These are phyloP conservation scores for Apteryx mantelli DNA, from an alignment of 2,113 vertebrate species.

Conservation along the genomic window DNA sequence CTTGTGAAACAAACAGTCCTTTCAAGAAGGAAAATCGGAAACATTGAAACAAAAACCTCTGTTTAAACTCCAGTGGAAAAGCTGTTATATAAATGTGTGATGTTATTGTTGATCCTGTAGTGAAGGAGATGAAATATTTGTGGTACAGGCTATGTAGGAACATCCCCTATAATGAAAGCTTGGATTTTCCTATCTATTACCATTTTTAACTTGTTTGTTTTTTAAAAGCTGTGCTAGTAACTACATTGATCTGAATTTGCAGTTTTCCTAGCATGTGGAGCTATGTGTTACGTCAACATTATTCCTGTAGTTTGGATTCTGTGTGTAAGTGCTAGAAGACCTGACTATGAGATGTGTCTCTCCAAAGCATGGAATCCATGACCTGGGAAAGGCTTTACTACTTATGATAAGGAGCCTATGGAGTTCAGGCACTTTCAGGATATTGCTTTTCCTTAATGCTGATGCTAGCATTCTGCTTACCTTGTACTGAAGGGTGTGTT, in stretches of 20 bases:
- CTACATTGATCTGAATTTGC: not conserved
- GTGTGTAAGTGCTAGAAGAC: not conserved
- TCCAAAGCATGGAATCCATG: not conserved
- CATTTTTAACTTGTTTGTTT: not conserved
- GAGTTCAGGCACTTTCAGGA: not conserved
- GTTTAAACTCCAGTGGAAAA: not conserved
- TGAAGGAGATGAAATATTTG: not conserved
- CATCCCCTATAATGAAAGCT: not conserved
- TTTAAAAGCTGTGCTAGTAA: not conserved
- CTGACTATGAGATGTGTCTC: too few relatives aligned
- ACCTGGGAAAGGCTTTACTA: not conserved
- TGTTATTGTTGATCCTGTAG: not conserved
- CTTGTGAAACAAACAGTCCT: not conserved
- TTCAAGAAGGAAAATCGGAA: not conserved
- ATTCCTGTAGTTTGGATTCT: not conserved
- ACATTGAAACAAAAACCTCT: accelerated
- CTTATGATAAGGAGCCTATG: not conserved
- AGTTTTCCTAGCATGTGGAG: not conserved
- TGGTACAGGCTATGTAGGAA: not conserved
- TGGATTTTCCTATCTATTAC: not conserved
- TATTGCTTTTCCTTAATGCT: not conserved
- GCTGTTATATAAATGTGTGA: not conserved
- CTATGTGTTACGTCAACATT: not conserved
- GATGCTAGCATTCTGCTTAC: not conserved
- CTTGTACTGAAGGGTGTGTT: not conserved